Evolutionary conservation across 2,888 invertebrate species (phyloP), one percentile per base, ranked within the genome.

Genomic region (Bombyx huttoni): DNA sequence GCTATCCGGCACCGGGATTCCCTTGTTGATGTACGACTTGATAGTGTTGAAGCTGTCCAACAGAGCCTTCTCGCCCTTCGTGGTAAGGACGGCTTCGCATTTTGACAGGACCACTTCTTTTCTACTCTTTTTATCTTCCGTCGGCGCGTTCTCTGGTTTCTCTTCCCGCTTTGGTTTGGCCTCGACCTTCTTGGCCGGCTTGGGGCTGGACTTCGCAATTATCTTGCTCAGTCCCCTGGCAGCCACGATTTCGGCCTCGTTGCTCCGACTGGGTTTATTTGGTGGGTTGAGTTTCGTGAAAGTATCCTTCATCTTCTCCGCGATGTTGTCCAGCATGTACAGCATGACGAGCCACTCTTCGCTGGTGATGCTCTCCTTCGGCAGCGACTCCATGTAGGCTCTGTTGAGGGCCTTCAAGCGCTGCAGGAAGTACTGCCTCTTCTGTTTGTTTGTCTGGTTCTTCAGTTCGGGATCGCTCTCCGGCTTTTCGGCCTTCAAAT

Each of bases 171-270:
- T 64, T 0, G 64, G 57, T 58, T 75, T 75, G 8, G 62, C 58
- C 0, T 65, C 77, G 0, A 64, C 54, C 57, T 77, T 79, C 48
- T 75, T 78, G 0, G 67, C 68, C 0, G 64, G 63, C 2, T 64
- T 62, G 0, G 68, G 59, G 47, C 75, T 85, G 0, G 81, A 75
- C 58, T 83, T 81, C 0, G 77, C 79, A 46, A 89, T 88, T 0
- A 89, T 82, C 55, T 87, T 89, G 52, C 87, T 85, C 0, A 89
- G 61, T 0, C 86, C 86, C 58, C 80, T 88, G 0, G 84, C 89
- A 0, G 82, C 89, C 50, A 89, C 46, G 0, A 88, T 81, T 63
- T 89, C 89, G 0, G 87, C 88, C 62, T 89, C 88, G 54, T 57
- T 66, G 6, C 58, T 61, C 10, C 71, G 68, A 0, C 58, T 64